Evolutionary conservation across 2,113 vertebrate genomes (phyloP).

Genomic region (Rallus limicola): DNA sequence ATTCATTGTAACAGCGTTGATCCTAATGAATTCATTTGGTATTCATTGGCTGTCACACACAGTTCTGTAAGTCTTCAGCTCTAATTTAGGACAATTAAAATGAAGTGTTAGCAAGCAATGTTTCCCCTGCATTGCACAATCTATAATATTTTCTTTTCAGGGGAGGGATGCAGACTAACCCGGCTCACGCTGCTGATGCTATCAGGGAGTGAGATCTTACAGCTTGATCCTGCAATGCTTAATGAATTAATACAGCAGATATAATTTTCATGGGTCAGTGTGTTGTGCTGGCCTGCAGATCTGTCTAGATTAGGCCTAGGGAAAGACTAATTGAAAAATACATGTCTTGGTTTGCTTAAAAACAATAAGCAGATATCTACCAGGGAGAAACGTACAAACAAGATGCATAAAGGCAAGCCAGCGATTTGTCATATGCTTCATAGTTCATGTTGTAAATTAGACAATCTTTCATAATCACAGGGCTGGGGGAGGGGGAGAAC

Average conservation of each 20-base stretch:
- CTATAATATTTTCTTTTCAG: slow-evolving; percentile 60
- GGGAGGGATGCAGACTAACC: slow-evolving; percentile 67
- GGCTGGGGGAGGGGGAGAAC: slow-evolving; percentile 71
- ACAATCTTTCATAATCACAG: slow-evolving; percentile 93
- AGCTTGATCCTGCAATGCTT: slow-evolving; percentile 65
- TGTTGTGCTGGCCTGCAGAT: slow-evolving; percentile 73
- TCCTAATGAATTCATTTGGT: slow-evolving; percentile 69
- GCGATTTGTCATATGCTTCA: slow-evolving; percentile 87
- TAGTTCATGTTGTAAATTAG: slow-evolving; percentile 86
- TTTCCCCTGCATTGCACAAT: slow-evolving; percentile 70
- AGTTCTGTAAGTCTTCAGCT: slow-evolving; percentile 72
- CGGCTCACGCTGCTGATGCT: slow-evolving; percentile 39
- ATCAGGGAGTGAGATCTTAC: slow-evolving; percentile 56
- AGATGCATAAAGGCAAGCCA: slow-evolving; percentile 81
- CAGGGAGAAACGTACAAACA: slow-evolving; percentile 45
- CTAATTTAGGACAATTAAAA: slow-evolving; percentile 78
- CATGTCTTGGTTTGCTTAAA: slow-evolving; percentile 72
- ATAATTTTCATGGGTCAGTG: slow-evolving; percentile 78
- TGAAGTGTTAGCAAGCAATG: slow-evolving; percentile 73
- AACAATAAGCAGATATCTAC: slow-evolving; percentile 68
- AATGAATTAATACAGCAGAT: slow-evolving; percentile 79
- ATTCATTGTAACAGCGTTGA: slow-evolving; percentile 50
- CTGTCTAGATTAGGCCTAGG: slow-evolving; percentile 65
- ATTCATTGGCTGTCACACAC: slow-evolving; percentile 64
- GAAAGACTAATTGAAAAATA: slow-evolving; percentile 75